These are phyloP conservation scores for Sardinella longiceps DNA, from an alignment of 2,797 vertebrate species.

Conservation along the genomic window DNA sequence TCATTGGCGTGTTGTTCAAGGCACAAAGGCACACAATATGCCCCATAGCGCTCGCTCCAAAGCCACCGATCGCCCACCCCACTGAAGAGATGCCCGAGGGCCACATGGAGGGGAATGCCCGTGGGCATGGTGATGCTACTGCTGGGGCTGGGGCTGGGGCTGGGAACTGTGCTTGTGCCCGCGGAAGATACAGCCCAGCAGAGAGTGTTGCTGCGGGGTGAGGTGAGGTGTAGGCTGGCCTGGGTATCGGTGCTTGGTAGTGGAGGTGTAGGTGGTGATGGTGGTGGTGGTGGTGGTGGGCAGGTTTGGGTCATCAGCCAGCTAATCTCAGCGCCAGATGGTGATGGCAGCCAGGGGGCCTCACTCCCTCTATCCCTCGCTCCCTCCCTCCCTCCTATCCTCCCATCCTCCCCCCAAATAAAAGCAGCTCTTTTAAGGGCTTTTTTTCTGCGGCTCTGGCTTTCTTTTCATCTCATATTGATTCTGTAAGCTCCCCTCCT, in stretches of 20 bases:
- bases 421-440: slow-evolving; percentile 32
- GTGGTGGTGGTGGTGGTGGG: neutral
- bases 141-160: neutral
- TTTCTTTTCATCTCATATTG: slow-evolving; percentile 43
- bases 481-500: slow-evolving; percentile 38
- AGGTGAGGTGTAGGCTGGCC: neutral
- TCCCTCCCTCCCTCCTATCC: neutral
- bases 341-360: slow-evolving; percentile 36
- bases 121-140: neutral
- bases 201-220: neutral
- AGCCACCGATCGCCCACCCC: neutral
- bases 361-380: neutral
- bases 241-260: neutral
- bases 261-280: neutral
- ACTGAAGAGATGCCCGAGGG: neutral
- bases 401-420: slow-evolving; percentile 28
- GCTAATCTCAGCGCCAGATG: slow-evolving; percentile 44
- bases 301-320: slow-evolving; percentile 29
- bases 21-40: neutral
- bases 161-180: neutral
- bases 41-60: too few relatives aligned
- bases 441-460: slow-evolving; percentile 20
- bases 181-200: neutral
- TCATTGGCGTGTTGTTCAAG: neutral
- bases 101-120: neutral